Evolutionary conservation across 2,113 vertebrate species (phyloP).

Genomic region (Rousettus leschenaultii): DNA sequence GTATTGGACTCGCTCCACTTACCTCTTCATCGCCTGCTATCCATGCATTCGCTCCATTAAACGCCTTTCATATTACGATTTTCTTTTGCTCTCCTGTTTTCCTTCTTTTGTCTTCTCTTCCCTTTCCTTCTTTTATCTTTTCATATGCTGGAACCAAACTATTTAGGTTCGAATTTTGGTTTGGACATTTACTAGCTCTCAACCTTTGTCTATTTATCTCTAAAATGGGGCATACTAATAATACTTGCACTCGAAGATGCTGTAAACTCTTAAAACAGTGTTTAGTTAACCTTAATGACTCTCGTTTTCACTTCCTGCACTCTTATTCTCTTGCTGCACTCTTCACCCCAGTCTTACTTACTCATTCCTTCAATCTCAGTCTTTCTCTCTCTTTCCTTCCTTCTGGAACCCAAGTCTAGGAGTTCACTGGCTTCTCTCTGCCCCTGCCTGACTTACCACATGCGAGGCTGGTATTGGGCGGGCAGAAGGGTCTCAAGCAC

Average conservation of each 20-base stretch:
- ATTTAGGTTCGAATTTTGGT: background rate
- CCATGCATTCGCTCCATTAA: background rate
- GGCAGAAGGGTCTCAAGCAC: background rate
- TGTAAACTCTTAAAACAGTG: background rate
- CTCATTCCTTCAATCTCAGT: background rate
- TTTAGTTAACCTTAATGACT: background rate
- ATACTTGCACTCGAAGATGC: background rate
- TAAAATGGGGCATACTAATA: background rate
- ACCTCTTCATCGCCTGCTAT: background rate
- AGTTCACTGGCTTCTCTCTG: background rate
- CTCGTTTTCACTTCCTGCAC: background rate
- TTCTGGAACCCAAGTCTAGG: background rate
- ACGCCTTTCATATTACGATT: background rate
- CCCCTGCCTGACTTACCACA: background rate
- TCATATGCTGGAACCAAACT: background rate
- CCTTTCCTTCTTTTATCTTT: background rate
- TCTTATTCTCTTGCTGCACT: background rate
- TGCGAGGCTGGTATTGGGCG: background rate
- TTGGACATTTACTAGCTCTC: background rate
- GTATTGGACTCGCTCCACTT: background rate
- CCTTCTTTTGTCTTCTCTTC: background rate
- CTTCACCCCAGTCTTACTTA: background rate
- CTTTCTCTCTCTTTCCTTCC: background rate
- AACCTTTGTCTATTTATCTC: background rate
- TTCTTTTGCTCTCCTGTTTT: background rate